These are phyloP conservation scores for Crocidura indochinensis DNA, from an alignment of 2,797 vertebrate genomes.

Conservation along the genomic window DNA sequence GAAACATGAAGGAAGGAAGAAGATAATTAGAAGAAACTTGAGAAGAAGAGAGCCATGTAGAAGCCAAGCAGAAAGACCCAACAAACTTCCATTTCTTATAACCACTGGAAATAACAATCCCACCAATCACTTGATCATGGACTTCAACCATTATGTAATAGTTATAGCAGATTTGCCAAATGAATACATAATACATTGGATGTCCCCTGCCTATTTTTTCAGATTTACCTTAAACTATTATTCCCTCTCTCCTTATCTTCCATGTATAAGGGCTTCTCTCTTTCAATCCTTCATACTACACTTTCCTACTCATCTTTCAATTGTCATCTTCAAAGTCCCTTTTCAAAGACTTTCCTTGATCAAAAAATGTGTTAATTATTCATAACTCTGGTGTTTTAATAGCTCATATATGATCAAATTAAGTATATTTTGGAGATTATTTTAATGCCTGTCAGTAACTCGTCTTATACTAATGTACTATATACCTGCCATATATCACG, in stretches of 20 bases:
- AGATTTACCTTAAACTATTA: background rate
- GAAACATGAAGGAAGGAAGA: background rate
- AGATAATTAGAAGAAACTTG: conserved; percentile 1
- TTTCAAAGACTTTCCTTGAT: background rate
- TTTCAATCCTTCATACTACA: background rate
- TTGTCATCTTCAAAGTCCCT: background rate
- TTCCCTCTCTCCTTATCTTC: background rate
- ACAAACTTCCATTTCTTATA: background rate
- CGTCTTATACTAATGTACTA: background rate
- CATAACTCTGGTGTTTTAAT: background rate
- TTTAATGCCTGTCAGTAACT: background rate
- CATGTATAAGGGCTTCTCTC: background rate
- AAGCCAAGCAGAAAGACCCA: background rate
- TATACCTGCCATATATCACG: background rate
- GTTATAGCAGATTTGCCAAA: background rate
- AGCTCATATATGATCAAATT: background rate
- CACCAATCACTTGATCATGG: background rate
- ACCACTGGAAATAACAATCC: background rate
- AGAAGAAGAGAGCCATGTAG: background rate
- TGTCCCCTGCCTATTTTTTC: background rate
- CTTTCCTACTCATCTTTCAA: background rate
- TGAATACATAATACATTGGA: background rate
- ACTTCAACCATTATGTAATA: background rate
- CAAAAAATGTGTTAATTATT: background rate
- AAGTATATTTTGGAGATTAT: conserved; percentile 26